Evolutionary conservation across 1,140 invertebrate species (phyloP), one percentile per base, ranked within the genome.

Genomic region (Drosophila varians): DNA sequence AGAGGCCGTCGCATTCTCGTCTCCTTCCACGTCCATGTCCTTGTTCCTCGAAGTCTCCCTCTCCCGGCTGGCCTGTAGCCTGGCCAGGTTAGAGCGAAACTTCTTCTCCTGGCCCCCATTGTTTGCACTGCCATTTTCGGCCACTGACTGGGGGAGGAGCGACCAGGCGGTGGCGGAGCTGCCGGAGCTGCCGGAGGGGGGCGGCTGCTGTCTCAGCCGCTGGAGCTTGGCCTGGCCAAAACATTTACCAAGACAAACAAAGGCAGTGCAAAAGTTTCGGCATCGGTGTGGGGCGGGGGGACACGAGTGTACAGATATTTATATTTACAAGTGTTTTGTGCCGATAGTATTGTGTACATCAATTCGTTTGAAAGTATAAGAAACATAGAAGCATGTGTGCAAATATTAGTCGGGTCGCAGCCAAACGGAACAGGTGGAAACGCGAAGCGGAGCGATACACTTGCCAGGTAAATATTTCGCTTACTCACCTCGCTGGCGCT

Each of bases 361-460:
- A 62, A 69, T 77, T 87, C 61, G 61, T 86, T 86, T 77, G 74
- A 77, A 87, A 82, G 82, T 87, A 87, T 77, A 86, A 71, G 82
- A 86, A 86, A 86, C 74, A 86, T 61, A 66, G 47, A 66, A 64
- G 60, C 60, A 66, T 66, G 61, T 87, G 82, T 86, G 64, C 77
- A 87, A 86, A 86, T 87, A 86, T 86, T 86, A 86, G 78, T 80
- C 54, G 68, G 62, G 68, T 87, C 49, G 52, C 79, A 86, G n/a
- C n/a, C 86, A 68, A 77, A 31, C 28, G 28, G 43, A 61, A 54
- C 46, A 58, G 26, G 11, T 57, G 46, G 40, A 21, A n/a, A 31
- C 6, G 40, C 14, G 19, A 23, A 25, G 25, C 28, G 12, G 19
- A 34, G 45, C 14, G 12, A 18, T 46, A 14, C 26, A 21, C 25